Evolutionary conservation across 2,888 invertebrate species (phyloP).

Genomic region (Theodoxus fluviatilis): DNA sequence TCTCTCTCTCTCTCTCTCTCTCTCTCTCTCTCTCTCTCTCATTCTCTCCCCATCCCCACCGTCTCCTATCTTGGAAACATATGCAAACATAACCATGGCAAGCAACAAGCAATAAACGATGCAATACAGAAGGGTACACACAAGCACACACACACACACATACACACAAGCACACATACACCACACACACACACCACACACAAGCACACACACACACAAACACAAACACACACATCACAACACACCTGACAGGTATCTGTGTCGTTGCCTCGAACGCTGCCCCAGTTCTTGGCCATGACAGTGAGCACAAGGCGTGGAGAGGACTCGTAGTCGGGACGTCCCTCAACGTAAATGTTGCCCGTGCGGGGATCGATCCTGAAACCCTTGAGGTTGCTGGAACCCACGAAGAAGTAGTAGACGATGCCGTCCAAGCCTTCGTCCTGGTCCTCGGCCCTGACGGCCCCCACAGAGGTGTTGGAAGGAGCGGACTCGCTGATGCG

Average conservation of each 20-base stretch:
- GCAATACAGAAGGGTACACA: no score
- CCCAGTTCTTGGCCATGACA: slow-evolving; percentile 92
- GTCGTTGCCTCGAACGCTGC: slow-evolving; percentile 91
- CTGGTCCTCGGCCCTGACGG: slow-evolving; percentile 50
- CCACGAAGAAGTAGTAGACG: slow-evolving; percentile 90
- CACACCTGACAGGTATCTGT: slow-evolving; percentile 96
- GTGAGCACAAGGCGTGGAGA: slow-evolving; percentile 70
- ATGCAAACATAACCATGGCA: no score
- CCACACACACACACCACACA: no score
- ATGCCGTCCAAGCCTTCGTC: slow-evolving; percentile 57
- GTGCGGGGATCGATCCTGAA: slow-evolving; percentile 82
- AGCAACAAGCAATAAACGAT: no score
- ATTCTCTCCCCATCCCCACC: no score
- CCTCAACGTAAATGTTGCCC: slow-evolving; percentile 83
- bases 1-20: no score
- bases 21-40: no score
- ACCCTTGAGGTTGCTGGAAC: slow-evolving; percentile 89
- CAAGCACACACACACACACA: no score
- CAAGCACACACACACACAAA: no score
- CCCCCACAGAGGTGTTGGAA: slow-evolving; percentile 45
- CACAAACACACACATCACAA: no score
- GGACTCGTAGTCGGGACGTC: slow-evolving; percentile 70
- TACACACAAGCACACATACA: no score
- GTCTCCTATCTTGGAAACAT: no score
- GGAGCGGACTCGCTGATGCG: slow-evolving; percentile 54